phyloP scores from a whole-genome alignment of 2,888 invertebrate species.

The Teinopalpus imperialis region DNA sequence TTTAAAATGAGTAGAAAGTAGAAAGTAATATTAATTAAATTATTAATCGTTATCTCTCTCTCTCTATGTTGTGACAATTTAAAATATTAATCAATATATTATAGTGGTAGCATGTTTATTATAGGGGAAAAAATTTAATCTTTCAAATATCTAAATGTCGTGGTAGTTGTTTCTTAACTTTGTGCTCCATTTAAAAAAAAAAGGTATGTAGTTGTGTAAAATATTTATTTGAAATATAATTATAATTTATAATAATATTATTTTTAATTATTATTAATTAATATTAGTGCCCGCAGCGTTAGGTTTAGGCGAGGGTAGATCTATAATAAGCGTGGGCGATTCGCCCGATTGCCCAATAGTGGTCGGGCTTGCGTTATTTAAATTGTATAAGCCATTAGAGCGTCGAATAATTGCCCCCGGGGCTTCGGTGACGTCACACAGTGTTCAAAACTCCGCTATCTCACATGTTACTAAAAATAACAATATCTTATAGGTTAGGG shows the following conservation, averaged over 20 bases:
- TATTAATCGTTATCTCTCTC: neutral
- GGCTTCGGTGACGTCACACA: constrained; percentile 21
- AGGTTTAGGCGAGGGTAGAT: constrained; percentile 19
- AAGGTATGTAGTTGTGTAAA: constrained; percentile 23
- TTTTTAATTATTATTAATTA: neutral
- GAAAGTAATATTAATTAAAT: too few relatives aligned
- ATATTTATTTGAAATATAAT: constrained; percentile 27
- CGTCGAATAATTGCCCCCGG: constrained; percentile 24
- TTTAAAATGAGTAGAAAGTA: too few relatives aligned
- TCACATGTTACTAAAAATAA: too few relatives aligned
- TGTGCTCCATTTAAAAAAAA: constrained; percentile 57
- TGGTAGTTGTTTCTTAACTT: constrained; percentile 36
- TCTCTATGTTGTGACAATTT: too few relatives aligned
- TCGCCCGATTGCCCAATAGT: constrained; percentile 18
- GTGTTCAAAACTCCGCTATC: too few relatives aligned
- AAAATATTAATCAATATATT: neutral
- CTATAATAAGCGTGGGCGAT: constrained; percentile 24
- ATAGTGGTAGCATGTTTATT: neutral
- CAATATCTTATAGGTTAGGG: too few relatives aligned
- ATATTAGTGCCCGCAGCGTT: constrained; percentile 2
- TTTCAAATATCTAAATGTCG: constrained; percentile 55
- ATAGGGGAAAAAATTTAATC: constrained; percentile 16
- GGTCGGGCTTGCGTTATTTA: constrained; percentile 19
- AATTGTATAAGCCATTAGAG: constrained; percentile 24
- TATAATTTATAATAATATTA: constrained; percentile 29